phyloP scores from a whole-genome alignment of 2,113 vertebrate species.

The Chaetura pelagica region DNA sequence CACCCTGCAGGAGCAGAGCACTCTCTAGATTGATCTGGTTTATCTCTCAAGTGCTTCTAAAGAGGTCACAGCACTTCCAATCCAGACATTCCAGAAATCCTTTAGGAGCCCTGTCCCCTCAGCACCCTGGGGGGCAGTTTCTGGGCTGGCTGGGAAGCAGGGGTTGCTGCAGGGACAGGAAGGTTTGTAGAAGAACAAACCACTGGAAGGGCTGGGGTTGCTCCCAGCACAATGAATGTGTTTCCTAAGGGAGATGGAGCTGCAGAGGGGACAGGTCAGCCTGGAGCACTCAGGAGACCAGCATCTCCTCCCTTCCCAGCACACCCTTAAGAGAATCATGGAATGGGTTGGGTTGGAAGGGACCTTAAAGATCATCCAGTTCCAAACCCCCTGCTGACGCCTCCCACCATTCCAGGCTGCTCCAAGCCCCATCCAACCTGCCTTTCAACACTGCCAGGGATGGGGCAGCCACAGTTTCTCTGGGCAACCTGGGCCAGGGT shows the following conservation, averaged over 20 bases:
- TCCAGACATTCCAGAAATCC: background rate
- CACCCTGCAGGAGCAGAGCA: too few species aligned
- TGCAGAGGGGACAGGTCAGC: background rate
- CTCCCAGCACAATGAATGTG: background rate
- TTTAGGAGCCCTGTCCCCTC: background rate
- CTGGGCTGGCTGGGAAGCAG: background rate
- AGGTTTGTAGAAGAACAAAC: too few species aligned
- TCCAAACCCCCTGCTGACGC: too few species aligned
- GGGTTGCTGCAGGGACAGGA: background rate
- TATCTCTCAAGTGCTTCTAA: background rate
- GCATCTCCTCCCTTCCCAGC: background rate
- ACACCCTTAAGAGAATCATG: background rate
- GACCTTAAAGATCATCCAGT: too few species aligned
- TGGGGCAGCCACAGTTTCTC: too few species aligned
- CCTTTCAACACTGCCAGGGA: too few species aligned
- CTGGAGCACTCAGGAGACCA: background rate
- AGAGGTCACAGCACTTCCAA: too few species aligned
- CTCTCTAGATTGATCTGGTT: too few species aligned
- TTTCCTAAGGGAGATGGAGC: background rate
- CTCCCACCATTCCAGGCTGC: too few species aligned
- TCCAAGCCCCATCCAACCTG: too few species aligned
- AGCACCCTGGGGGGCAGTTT: background rate
- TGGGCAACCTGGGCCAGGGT: too few species aligned
- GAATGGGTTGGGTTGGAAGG: too few species aligned
- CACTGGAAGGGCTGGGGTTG: rapidly evolving